phyloP scores from a whole-genome alignment of 2,888 invertebrate species.

The Chesias legatella region DNA sequence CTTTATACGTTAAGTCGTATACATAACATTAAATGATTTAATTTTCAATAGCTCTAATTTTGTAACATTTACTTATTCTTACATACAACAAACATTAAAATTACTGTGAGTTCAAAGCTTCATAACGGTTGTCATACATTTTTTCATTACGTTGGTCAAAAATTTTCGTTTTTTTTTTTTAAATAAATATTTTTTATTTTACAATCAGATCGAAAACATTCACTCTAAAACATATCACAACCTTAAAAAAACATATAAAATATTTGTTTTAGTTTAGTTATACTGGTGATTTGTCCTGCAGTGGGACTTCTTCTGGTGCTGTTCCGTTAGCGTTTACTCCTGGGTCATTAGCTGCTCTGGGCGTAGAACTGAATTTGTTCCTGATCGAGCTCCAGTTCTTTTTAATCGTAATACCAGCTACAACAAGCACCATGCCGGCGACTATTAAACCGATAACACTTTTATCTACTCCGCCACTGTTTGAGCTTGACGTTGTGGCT shows the following conservation, averaged over 20 bases:
- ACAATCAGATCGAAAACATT: slow-evolving; percentile 67
- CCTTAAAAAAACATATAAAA: slow-evolving; percentile 27
- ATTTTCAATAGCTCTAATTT: slow-evolving; percentile 9
- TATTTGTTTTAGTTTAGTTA: slow-evolving; percentile 34
- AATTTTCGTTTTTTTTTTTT: slow-evolving; percentile 10
- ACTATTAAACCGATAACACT: slow-evolving; percentile 76
- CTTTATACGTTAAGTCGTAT: background rate
- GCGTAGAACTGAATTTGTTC: slow-evolving; percentile 60
- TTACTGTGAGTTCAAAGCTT: slow-evolving; percentile 4
- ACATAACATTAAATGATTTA: slow-evolving; percentile 6
- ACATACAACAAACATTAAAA: slow-evolving; percentile 12
- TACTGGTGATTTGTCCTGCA: slow-evolving; percentile 69
- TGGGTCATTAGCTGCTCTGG: slow-evolving; percentile 55
- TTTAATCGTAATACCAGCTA: slow-evolving; percentile 76
- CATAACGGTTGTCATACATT: slow-evolving; percentile 3
- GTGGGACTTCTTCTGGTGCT: slow-evolving; percentile 65
- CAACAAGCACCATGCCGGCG: slow-evolving; percentile 74
- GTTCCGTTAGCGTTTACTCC: slow-evolving; percentile 52
- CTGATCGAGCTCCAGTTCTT: slow-evolving; percentile 79
- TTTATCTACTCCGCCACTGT: slow-evolving; percentile 74
- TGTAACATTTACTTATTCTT: slow-evolving; percentile 5
- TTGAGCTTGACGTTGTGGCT: slow-evolving; percentile 51
- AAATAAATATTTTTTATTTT: slow-evolving; percentile 43
- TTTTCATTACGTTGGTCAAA: slow-evolving; percentile 5
- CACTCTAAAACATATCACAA: slow-evolving; percentile 29